Conservation (phyloP, 2,888 invertebrate species). For the Lasioglossum figueresi region DNA sequence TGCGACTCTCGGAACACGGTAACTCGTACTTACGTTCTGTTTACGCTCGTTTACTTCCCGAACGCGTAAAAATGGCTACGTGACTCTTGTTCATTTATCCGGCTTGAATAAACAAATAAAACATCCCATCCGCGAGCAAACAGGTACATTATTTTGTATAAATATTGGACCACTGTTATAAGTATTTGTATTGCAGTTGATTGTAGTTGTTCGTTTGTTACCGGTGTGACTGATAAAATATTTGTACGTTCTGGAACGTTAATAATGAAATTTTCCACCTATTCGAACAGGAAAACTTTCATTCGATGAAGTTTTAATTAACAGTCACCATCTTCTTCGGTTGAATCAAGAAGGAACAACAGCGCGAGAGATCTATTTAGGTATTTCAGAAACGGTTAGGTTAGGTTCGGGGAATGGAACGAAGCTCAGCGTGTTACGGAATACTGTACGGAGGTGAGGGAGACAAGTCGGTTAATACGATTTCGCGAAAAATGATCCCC, state of each 20-base stretch:
- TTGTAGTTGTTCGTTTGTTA: not conserved
- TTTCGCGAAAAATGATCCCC: not conserved
- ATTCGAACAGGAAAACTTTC: not conserved
- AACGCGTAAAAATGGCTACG: not conserved
- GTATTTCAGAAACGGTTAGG: not conserved
- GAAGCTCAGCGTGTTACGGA: not conserved
- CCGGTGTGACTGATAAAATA: not conserved
- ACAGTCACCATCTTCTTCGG: not conserved
- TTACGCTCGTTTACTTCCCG: not conserved
- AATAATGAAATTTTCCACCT: too few species aligned
- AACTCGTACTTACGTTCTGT: not conserved
- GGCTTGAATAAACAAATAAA: not conserved
- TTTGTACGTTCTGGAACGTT: too few species aligned
- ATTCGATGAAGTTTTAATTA: not conserved
- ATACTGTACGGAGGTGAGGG: not conserved
- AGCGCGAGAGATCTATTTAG: not conserved
- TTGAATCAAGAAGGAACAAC: not conserved
- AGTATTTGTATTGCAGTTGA: not conserved
- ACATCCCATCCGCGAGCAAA: not conserved
- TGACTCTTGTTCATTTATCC: not conserved
- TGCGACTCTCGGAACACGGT: not conserved
- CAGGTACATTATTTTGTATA: not conserved
- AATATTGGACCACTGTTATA: not conserved
- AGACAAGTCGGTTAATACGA: slow-evolving; percentile 15
- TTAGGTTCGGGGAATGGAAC: not conserved